phyloP scores from a whole-genome alignment of 2,797 vertebrate species.

The Molossus molossus region DNA sequence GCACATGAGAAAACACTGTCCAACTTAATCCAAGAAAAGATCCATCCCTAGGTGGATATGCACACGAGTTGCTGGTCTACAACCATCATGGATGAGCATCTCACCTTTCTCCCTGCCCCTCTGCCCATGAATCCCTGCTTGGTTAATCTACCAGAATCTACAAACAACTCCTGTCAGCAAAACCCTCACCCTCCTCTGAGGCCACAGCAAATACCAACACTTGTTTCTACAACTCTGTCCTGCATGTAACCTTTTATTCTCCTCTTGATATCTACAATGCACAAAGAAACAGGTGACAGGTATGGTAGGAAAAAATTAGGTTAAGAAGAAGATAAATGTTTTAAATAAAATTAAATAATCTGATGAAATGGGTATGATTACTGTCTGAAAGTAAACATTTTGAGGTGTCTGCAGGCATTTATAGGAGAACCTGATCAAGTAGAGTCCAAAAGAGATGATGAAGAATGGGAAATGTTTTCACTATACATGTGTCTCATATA shows the following conservation, averaged over 20 bases:
- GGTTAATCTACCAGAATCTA: not conserved
- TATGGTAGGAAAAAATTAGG: not conserved
- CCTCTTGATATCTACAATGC: not conserved
- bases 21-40: not conserved
- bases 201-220: not conserved
- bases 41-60: not conserved
- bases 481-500: not conserved
- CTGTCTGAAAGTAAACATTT: not conserved
- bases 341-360: not conserved
- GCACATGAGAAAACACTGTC: not conserved
- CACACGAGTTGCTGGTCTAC: not conserved
- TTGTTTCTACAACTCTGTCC: not conserved
- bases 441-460: not conserved
- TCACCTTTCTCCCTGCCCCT: not conserved
- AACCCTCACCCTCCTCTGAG: not conserved
- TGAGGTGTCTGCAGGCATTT: not conserved
- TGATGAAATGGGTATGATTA: not conserved
- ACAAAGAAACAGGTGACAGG: not conserved
- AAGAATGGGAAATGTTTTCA: not conserved
- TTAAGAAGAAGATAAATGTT: not conserved
- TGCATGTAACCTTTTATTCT: not conserved
- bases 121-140: too few relatives aligned
- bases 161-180: not conserved
- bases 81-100: not conserved
- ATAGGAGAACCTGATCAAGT: not conserved